phyloP scores from a whole-genome alignment of 2,113 vertebrate genomes.

The Dicrurus megarhynchus region DNA sequence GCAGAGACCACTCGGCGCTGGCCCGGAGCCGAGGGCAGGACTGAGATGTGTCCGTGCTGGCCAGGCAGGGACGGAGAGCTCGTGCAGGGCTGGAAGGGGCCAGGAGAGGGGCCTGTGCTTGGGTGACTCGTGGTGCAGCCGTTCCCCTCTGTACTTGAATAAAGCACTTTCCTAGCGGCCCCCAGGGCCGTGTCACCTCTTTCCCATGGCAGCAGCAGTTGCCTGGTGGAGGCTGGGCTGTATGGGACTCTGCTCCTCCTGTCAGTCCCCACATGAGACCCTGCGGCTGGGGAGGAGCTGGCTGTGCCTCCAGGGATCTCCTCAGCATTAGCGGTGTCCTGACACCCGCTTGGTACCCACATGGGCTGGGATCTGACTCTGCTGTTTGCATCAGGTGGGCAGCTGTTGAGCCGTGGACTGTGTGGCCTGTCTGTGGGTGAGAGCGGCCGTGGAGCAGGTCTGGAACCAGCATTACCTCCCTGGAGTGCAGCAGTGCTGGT shows the following conservation, averaged over 20 bases:
- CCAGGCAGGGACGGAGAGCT: background rate
- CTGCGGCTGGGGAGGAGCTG: background rate
- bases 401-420: accelerated
- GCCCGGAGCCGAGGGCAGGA: background rate
- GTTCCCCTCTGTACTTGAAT: background rate
- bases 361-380: accelerated
- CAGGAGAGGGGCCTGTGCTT: background rate
- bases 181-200: accelerated
- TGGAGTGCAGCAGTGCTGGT: background rate
- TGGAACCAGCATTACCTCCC: background rate
- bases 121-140: background rate
- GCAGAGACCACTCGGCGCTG: accelerated
- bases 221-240: background rate
- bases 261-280: accelerated
- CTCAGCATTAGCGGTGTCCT: background rate
- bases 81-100: background rate
- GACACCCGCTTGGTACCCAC: accelerated
- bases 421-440: background rate
- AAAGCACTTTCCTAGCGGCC: conserved; percentile 36
- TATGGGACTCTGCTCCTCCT: background rate
- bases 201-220: background rate
- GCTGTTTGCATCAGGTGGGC: accelerated
- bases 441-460: accelerated
- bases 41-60: background rate
- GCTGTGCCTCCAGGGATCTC: background rate